Evolutionary conservation across 2,888 invertebrate genomes (phyloP).

Genomic region (Ormyrus pomaceus): DNA sequence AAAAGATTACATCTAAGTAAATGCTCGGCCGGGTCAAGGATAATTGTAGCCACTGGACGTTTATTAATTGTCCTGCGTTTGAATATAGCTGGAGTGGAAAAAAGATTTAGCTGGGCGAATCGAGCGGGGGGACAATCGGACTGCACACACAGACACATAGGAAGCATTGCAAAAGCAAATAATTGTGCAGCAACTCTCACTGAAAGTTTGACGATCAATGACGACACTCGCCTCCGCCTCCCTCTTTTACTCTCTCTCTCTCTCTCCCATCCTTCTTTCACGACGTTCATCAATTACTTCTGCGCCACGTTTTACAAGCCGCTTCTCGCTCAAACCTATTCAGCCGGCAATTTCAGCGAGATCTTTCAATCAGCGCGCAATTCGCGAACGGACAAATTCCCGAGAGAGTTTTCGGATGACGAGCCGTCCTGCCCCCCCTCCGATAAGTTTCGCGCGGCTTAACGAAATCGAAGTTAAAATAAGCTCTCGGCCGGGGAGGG

Average conservation of each 20-base stretch:
- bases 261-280: not conserved
- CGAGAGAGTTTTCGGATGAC: too few species aligned
- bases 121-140: too few species aligned
- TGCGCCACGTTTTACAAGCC: constrained; percentile 9
- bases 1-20: too few species aligned
- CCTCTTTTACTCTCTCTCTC: not conserved
- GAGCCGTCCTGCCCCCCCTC: too few species aligned
- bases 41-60: too few species aligned
- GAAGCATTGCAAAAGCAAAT: too few species aligned
- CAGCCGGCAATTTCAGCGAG: not conserved
- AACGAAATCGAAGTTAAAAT: not conserved
- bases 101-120: too few species aligned
- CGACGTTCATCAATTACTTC: constrained; percentile 25
- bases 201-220: not conserved
- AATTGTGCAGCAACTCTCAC: too few species aligned
- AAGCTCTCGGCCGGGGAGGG: not conserved
- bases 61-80: too few species aligned
- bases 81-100: too few species aligned
- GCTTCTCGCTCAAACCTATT: not conserved
- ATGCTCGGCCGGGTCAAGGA: too few species aligned
- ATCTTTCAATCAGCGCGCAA: constrained; percentile 10
- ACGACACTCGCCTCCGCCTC: not conserved
- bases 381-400: not conserved
- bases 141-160: too few species aligned
- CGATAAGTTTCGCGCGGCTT: not conserved